These are phyloP conservation scores for Ormyrus labotus DNA, from an alignment of 2,888 invertebrate species.

Conservation along the genomic window DNA sequence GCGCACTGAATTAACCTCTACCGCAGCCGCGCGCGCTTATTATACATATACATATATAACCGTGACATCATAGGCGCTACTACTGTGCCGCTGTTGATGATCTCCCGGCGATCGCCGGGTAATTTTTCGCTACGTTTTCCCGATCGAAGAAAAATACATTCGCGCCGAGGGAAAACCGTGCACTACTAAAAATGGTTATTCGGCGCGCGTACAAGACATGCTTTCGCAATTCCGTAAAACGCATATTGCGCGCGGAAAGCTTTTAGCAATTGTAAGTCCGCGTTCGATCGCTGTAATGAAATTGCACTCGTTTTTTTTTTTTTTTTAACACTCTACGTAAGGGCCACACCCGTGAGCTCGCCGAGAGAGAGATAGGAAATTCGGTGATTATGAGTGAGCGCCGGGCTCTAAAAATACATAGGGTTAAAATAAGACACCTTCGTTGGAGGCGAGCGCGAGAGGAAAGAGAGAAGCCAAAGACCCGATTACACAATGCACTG, in stretches of 20 bases:
- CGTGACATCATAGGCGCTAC: slow-evolving; percentile 38
- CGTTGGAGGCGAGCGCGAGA: slow-evolving; percentile 38
- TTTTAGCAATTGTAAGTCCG: background rate
- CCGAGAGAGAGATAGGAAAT: slow-evolving; percentile 46
- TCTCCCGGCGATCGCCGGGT: background rate
- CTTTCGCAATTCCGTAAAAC: slow-evolving; percentile 33
- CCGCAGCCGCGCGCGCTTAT: background rate
- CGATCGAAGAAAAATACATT: background rate
- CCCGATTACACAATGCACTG: slow-evolving; percentile 62
- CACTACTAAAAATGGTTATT: slow-evolving; percentile 50
- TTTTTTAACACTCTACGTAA: background rate
- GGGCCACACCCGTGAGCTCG: slow-evolving; percentile 48
- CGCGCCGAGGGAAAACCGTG: background rate
- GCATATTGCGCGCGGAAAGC: background rate
- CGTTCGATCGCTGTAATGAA: background rate
- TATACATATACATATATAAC: slow-evolving; percentile 13
- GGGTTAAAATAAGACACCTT: slow-evolving; percentile 64
- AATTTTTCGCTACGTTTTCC: background rate
- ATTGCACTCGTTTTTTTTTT: too few relatives aligned
- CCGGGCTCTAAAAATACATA: slow-evolving; percentile 59
- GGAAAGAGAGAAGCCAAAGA: slow-evolving; percentile 58
- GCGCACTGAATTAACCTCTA: background rate
- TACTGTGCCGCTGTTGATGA: too few relatives aligned
- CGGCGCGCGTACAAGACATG: background rate
- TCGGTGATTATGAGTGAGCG: slow-evolving; percentile 48